These are phyloP conservation scores for Stegodyphus dumicola DNA, from an alignment of 1,140 invertebrate genomes.

Conservation along the genomic window DNA sequence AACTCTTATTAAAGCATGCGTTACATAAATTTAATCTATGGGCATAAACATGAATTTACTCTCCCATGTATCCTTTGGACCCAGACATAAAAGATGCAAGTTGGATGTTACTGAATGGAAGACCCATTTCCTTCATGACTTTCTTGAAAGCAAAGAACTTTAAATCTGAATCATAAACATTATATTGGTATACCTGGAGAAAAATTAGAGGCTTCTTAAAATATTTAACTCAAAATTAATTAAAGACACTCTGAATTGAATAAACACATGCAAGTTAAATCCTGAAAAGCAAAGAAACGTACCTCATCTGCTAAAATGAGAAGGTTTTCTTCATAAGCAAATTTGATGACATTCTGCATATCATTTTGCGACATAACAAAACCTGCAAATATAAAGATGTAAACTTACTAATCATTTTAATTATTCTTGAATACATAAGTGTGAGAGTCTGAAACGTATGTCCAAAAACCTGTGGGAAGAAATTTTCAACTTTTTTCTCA, in stretches of 20 bases:
- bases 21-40: no score
- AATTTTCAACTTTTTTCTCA: no score
- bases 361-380: slow-evolving; percentile 89
- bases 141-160: slow-evolving; percentile 96
- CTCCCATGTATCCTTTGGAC: slow-evolving; percentile 87
- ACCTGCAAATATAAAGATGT: slow-evolving; percentile 65
- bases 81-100: slow-evolving; percentile 95
- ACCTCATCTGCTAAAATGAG: slow-evolving; percentile 97
- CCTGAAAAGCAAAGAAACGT: slow-evolving; percentile 2
- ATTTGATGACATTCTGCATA: slow-evolving; percentile 92
- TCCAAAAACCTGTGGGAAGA: no score
- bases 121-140: slow-evolving; percentile 89
- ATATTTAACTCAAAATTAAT: not conserved
- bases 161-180: slow-evolving; percentile 89
- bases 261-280: not conserved
- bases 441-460: no score
- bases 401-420: not conserved
- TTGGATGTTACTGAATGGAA: slow-evolving; percentile 85
- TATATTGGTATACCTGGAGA: slow-evolving; percentile 85
- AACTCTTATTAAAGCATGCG: not conserved
- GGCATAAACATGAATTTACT: slow-evolving; percentile 67
- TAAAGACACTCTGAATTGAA: not conserved
- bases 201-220: not conserved
- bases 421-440: not conserved
- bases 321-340: slow-evolving; percentile 87